These are phyloP conservation scores for Mugil cephalus DNA, from an alignment of 2,113 vertebrate species.

Conservation along the genomic window DNA sequence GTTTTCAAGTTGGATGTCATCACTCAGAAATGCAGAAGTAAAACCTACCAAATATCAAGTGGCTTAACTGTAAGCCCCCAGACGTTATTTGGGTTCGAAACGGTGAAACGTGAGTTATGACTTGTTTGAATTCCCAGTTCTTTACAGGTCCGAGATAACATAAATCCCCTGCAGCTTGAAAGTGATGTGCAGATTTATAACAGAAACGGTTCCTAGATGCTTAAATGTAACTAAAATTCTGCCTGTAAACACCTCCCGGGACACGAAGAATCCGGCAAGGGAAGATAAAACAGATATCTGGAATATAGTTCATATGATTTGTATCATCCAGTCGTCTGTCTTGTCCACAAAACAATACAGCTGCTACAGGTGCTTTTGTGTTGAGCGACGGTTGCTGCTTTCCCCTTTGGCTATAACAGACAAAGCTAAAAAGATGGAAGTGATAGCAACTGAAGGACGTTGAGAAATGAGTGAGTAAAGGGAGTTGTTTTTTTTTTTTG, in stretches of 20 bases:
- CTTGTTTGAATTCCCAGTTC: neutral
- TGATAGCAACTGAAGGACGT: neutral
- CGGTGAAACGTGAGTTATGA: conserved; percentile 2
- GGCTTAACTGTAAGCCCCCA: neutral
- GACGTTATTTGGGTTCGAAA: neutral
- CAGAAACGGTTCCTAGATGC: no score
- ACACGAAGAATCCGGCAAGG: no score
- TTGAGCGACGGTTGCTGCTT: neutral
- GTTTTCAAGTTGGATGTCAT: no score
- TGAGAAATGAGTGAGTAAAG: no score
- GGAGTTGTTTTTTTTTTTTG: neutral
- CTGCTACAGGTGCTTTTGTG: conserved; percentile 4
- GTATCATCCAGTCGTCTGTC: conserved; percentile 19
- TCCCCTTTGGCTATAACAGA: neutral
- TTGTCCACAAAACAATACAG: conserved; percentile 18
- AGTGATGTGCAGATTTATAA: neutral
- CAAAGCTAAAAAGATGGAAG: neutral
- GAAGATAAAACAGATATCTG: neutral
- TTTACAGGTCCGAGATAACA: neutral
- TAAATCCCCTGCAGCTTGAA: neutral
- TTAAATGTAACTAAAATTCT: no score
- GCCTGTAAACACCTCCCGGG: no score
- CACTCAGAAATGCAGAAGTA: no score
- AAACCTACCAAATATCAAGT: neutral
- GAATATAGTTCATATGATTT: neutral